Evolutionary conservation across 1,140 invertebrate genomes (phyloP).

Genomic region (Pseudomyrmex cubaensis): DNA sequence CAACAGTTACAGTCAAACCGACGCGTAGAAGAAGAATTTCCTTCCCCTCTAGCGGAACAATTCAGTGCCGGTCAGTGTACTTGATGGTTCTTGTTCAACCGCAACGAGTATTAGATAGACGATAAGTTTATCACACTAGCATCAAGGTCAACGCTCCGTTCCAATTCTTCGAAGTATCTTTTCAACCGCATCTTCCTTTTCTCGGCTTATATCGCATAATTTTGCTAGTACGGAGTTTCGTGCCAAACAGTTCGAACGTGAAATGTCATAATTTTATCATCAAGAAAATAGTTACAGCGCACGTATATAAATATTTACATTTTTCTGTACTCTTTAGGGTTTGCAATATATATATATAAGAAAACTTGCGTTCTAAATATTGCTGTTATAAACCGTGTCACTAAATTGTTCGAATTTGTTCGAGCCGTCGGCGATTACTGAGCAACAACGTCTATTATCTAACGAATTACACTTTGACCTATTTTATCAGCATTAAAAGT

Average conservation of each 20-base stretch:
- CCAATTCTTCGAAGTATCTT: slow-evolving; percentile 29
- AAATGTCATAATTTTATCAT: too few relatives aligned
- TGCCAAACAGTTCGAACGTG: too few relatives aligned
- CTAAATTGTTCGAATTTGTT: not conserved
- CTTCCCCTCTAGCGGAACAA: too few relatives aligned
- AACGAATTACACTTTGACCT: not conserved
- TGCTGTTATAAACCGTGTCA: not conserved
- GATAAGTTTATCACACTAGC: not conserved
- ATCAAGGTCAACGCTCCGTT: slow-evolving; percentile 46
- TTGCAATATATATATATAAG: too few relatives aligned
- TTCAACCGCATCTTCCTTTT: slow-evolving; percentile 18
- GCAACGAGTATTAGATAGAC: not conserved
- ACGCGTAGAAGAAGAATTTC: too few relatives aligned
- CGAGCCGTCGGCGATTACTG: not conserved
- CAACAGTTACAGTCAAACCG: not conserved
- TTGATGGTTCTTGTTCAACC: not conserved
- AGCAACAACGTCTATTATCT: not conserved
- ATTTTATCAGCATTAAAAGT: not conserved
- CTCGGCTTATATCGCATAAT: not conserved
- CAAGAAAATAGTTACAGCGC: too few relatives aligned
- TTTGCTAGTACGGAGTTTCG: not conserved
- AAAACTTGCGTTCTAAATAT: too few relatives aligned
- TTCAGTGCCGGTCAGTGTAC: not conserved
- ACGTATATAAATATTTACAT: too few relatives aligned
- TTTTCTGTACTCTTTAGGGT: too few relatives aligned